Evolutionary conservation across 1,140 invertebrate species (phyloP), one percentile per base, ranked within the genome.

Genomic region (Drosophila parvula): DNA sequence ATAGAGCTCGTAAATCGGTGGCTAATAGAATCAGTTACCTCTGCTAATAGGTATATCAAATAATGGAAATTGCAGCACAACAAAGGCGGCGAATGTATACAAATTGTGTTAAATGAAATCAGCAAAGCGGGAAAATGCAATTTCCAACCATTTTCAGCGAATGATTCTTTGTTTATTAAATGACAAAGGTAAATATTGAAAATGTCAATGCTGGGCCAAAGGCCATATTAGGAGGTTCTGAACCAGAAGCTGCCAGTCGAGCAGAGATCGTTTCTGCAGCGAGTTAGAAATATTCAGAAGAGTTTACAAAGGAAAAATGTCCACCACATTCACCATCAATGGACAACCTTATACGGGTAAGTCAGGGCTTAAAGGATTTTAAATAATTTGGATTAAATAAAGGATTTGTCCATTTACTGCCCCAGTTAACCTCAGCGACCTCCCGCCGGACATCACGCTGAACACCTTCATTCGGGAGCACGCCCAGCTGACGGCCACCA

Each of bases 401-500:
- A 36, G 32, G 18, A 38, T 53, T 18, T 0, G 2, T 28, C 8
- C 18, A 2, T 44, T 55, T n/a, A n/a, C 12, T 41, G 10, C 9
- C 16, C 10, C 53, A 91, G 90, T 90, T 12, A 89, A 91, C 59
- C 55, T 91, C 8, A 63, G 71, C 27, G 81, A 59, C 47, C 57
- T 92, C 28, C 85, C 91, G 7, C 62, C 81, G 1, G 92, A 94
- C 34, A 96, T 94, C 12, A 93, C 94, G 0, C 90, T 96, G 5
- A 96, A 96, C 58, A 93, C 94, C 12, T 97, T 94, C 67, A 94
- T 97, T 53, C 92, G 96, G 7, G 94, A 95, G 28, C 88, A 94
- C 75, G 94, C 94, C 2, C 93, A 95, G 36, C 92, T 97, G 0
- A 95, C 94, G 32, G 96, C 96, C 7, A 97, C 96, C 0, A 97